These are phyloP conservation scores for Zalophus californianus DNA, from an alignment of 2,797 vertebrate species.

Conservation along the genomic window DNA sequence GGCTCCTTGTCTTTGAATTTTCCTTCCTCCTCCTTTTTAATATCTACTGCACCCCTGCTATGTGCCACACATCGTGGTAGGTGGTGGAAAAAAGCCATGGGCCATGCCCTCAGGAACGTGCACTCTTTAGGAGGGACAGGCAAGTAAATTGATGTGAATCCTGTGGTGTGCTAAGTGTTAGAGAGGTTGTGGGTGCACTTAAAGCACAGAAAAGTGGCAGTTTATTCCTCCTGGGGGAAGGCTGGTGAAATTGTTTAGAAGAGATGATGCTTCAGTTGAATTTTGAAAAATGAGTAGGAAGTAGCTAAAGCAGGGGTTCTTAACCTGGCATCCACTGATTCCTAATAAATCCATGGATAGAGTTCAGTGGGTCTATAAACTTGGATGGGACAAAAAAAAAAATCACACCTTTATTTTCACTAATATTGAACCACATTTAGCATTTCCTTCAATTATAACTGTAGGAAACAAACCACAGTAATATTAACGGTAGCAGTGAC, in stretches of 20 bases:
- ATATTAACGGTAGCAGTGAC: neutral
- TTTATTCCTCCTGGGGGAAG: neutral
- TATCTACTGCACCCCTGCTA: neutral
- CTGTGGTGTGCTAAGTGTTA: neutral
- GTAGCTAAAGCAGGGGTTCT: neutral
- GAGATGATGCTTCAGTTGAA: neutral
- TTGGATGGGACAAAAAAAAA: neutral
- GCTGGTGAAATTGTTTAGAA: neutral
- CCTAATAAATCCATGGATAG: neutral
- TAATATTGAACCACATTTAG: neutral
- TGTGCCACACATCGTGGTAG: neutral
- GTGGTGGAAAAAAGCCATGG: neutral
- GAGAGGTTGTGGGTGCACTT: neutral
- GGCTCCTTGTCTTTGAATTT: constrained; percentile 21
- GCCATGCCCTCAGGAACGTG: neutral
- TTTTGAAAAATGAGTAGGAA: constrained; percentile 41
- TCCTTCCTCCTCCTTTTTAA: neutral
- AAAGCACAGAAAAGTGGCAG: neutral
- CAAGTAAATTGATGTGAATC: neutral
- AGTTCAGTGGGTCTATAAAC: neutral
- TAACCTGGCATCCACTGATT: neutral
- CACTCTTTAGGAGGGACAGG: neutral
- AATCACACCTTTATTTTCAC: neutral
- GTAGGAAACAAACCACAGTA: neutral
- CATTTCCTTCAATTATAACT: constrained; percentile 45